Percentiles rank a stretch among this genome's conserved stretches.
These are phyloP conservation scores for Euthynnus affinis DNA, from an alignment of 2,797 vertebrate genomes.

Conservation along the genomic window DNA sequence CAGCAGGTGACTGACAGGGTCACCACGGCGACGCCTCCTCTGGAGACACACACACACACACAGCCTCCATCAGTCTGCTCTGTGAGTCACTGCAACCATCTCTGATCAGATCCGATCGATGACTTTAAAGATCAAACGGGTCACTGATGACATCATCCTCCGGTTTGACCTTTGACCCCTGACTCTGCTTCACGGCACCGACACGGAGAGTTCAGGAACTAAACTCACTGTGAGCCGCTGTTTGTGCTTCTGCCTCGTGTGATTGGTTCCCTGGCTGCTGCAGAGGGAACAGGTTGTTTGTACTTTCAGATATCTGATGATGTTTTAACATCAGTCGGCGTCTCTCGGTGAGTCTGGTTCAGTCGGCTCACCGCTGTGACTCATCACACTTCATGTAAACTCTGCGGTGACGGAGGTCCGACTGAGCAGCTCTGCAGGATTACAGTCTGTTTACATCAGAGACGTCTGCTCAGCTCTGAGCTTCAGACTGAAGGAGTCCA, in stretches of 20 bases:
- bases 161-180: neutral
- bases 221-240: too few species aligned
- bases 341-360: neutral
- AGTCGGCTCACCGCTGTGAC: neutral
- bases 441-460: neutral
- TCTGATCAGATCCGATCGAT: neutral
- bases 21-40: slow-evolving; percentile 38
- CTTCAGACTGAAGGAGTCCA: neutral
- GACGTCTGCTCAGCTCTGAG: neutral
- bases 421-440: neutral
- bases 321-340: neutral
- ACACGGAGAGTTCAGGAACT: too few species aligned
- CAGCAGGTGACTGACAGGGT: slow-evolving; percentile 67
- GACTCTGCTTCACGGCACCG: neutral
- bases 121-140: neutral
- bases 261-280: neutral
- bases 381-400: slow-evolving; percentile 12
- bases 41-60: slow-evolving; percentile 23
- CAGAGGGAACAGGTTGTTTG: neutral
- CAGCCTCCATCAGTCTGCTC: neutral
- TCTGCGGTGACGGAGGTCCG: neutral
- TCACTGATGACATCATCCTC: neutral
- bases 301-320: too few species aligned
- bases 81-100: neutral
- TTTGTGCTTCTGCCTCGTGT: neutral